Percentiles rank a stretch among this genome's conserved stretches.
phyloP scores from a whole-genome alignment of 1,140 invertebrate species.

The Dendrolimus kikuchii region DNA sequence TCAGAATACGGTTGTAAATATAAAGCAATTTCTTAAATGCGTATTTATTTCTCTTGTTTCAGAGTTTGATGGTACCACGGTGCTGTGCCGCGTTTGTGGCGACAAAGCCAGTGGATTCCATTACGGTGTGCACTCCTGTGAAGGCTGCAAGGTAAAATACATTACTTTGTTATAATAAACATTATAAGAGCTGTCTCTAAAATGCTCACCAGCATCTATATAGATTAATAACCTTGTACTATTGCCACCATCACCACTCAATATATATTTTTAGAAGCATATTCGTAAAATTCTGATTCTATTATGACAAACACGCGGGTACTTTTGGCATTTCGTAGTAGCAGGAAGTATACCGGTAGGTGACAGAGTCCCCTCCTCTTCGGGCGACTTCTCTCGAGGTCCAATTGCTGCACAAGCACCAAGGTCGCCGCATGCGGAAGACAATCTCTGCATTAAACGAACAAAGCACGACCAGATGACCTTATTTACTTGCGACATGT shows the following conservation, averaged over 20 bases:
- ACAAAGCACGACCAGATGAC: constrained; percentile 48
- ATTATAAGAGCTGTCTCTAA: constrained; percentile 1
- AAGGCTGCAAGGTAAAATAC: constrained; percentile 96
- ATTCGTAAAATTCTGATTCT: background rate
- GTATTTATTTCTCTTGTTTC: constrained; percentile 71
- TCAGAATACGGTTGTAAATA: too few species aligned
- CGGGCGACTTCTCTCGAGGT: constrained; percentile 1
- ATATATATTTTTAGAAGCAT: background rate
- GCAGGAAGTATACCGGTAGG: constrained; percentile 19
- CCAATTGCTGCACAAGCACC: constrained; percentile 13
- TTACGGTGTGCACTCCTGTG: constrained; percentile 99
- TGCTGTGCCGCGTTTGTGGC: constrained; percentile 97
- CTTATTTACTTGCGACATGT: constrained; percentile 32
- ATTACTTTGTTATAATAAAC: background rate
- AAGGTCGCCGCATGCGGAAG: constrained; percentile 60
- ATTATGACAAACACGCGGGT: constrained; percentile 15
- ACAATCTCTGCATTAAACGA: constrained; percentile 52
- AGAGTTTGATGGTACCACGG: constrained; percentile 99
- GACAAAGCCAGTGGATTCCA: constrained; percentile 99
- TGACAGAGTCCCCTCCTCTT: constrained; percentile 5
- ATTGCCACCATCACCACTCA: constrained; percentile 9
- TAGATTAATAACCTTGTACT: constrained; percentile 6
- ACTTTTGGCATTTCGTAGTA: constrained; percentile 9
- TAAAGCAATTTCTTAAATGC: too few species aligned
- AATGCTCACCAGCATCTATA: constrained; percentile 30